Evolutionary conservation across 1,140 invertebrate species (phyloP).

Genomic region (Pseudomyrmex cubaensis): DNA sequence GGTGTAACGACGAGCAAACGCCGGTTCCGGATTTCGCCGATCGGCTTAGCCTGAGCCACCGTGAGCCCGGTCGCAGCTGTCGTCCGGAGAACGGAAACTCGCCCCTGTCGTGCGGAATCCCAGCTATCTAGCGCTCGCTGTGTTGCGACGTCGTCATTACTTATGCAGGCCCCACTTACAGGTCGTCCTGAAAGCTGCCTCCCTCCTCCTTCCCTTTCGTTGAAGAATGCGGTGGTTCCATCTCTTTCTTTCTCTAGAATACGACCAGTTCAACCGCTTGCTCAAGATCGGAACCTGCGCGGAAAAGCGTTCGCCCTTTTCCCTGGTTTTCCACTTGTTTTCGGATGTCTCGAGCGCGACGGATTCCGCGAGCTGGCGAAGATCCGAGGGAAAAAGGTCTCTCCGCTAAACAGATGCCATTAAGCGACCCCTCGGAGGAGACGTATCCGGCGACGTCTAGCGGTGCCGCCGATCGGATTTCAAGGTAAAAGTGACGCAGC

Average conservation of each 20-base stretch:
- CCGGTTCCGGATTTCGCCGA: conserved; percentile 80
- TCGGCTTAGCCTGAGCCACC: conserved; percentile 83
- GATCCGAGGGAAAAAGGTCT: not conserved
- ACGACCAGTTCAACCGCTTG: conserved; percentile 41
- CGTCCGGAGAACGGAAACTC: conserved; percentile 70
- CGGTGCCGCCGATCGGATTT: conserved; percentile 45
- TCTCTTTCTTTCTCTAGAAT: too few relatives aligned
- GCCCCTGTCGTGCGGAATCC: conserved; percentile 74
- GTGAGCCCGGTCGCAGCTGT: conserved; percentile 82
- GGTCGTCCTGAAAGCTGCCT: conserved; percentile 77
- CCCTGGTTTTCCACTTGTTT: conserved; percentile 49
- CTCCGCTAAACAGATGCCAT: conserved; percentile 57
- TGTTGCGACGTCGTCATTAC: conserved; percentile 75
- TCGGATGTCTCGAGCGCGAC: conserved; percentile 25
- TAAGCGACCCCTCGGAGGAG: conserved; percentile 31
- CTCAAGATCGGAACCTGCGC: conserved; percentile 14
- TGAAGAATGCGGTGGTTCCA: conserved; percentile 67
- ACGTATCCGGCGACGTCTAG: conserved; percentile 25
- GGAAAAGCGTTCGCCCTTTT: conserved; percentile 42
- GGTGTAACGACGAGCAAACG: conserved; percentile 76
- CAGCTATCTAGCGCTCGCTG: conserved; percentile 64
- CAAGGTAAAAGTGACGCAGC: conserved; percentile 53
- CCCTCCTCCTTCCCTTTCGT: not conserved
- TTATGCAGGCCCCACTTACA: conserved; percentile 80
- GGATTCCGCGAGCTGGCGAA: not conserved